phyloP scores from a whole-genome alignment of 1,140 invertebrate genomes.

The Cephus cinctus region DNA sequence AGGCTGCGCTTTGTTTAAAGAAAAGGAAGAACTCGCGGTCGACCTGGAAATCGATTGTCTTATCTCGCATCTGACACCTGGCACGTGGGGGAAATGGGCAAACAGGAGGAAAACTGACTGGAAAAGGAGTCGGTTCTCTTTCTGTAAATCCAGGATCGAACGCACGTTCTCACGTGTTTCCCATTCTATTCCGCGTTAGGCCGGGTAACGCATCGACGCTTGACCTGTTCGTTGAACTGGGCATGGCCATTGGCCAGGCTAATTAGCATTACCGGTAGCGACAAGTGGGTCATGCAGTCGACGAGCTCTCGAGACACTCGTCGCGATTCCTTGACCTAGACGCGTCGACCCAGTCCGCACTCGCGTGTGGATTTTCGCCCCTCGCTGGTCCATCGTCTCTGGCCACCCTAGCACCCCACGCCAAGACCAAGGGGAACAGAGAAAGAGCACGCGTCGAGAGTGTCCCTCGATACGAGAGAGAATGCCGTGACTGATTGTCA shows the following conservation, averaged over 20 bases:
- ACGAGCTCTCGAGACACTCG: constrained; percentile 25
- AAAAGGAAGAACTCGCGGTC: neutral
- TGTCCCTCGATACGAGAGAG: no score
- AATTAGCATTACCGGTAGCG: constrained; percentile 31
- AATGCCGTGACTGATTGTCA: no score
- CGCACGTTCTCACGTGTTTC: no score
- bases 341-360: constrained; percentile 15
- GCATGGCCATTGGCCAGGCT: neutral
- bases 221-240: no score
- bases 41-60: neutral
- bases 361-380: constrained; percentile 11
- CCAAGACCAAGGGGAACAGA: constrained; percentile 16
- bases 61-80: neutral
- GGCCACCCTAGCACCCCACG: no score
- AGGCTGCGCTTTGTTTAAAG: neutral
- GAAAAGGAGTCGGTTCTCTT: no score
- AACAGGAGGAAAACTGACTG: no score
- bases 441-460: no score
- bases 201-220: neutral
- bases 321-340: constrained; percentile 32
- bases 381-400: constrained; percentile 14
- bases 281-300: constrained; percentile 34
- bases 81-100: no score
- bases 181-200: no score
- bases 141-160: no score